phyloP scores from a whole-genome alignment of 2,888 invertebrate species.

The Rotaria macrura region DNA sequence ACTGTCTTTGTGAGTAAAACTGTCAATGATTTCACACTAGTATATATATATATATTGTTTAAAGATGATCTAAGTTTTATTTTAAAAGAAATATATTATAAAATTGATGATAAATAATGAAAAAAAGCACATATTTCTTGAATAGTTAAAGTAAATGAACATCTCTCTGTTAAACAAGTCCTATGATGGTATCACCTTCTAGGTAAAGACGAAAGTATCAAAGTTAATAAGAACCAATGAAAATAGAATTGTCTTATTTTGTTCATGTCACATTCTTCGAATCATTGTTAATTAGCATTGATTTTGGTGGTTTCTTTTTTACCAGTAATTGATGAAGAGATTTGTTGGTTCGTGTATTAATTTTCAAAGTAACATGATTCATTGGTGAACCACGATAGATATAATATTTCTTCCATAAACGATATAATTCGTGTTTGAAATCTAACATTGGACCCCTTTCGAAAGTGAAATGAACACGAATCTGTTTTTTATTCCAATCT shows the following conservation, averaged over 20 bases:
- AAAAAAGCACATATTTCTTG: no score
- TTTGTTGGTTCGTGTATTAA: neutral
- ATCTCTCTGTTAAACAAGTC: no score
- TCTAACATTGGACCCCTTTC: neutral
- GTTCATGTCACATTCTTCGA: neutral
- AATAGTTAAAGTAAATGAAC: no score
- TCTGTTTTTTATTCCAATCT: neutral
- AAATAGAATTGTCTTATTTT: neutral
- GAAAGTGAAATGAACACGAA: neutral
- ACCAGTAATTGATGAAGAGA: neutral
- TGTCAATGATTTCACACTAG: no score
- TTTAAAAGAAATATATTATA: no score
- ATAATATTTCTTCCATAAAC: neutral
- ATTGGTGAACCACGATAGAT: neutral
- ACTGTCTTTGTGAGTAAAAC: no score
- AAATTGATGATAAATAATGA: no score
- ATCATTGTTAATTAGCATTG: neutral
- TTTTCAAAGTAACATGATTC: neutral
- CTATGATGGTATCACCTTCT: no score
- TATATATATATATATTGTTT: no score
- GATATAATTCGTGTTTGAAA: neutral
- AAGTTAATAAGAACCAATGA: neutral
- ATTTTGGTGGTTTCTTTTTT: slow-evolving; percentile 1
- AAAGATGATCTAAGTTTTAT: no score
- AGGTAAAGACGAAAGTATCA: neutral